Evolutionary conservation across 2,113 vertebrate genomes (phyloP).

Genomic region (Colius striatus): DNA sequence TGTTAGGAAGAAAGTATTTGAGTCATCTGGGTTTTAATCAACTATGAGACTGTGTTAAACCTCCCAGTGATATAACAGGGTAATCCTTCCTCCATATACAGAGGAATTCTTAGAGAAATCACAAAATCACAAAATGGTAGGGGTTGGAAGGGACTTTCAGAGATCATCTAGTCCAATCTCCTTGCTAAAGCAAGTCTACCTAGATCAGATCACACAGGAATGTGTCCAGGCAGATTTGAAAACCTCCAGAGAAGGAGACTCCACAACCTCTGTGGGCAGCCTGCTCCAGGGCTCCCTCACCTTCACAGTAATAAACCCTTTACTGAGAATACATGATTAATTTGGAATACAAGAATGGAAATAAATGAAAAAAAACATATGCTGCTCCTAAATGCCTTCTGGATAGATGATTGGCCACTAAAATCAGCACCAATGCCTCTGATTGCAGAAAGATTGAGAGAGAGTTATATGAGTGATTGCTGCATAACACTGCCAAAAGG

Average conservation of each 20-base stretch:
- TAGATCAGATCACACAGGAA: too few species aligned
- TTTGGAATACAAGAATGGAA: constrained; percentile 19
- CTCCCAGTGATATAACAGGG: neutral
- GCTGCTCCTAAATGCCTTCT: constrained; percentile 17
- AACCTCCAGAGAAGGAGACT: too few species aligned
- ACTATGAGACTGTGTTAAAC: neutral
- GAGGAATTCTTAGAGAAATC: neutral
- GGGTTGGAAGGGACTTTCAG: too few species aligned
- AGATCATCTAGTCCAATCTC: too few species aligned
- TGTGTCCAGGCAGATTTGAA: too few species aligned
- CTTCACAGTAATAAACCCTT: neutral
- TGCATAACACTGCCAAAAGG: neutral
- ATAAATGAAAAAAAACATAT: constrained; percentile 25
- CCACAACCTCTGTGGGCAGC: too few species aligned
- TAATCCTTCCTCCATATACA: neutral
- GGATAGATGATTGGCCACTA: neutral
- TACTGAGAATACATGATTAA: neutral
- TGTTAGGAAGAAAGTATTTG: neutral
- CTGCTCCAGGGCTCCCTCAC: too few species aligned
- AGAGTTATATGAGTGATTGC: neutral
- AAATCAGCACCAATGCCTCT: neutral
- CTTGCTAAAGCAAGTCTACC: too few species aligned
- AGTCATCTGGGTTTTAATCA: neutral
- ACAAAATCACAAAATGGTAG: too few species aligned
- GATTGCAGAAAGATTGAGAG: neutral